Base-by-base conservation (phyloP, 2,113 vertebrate species). In the Megaceryle torquata region DNA sequence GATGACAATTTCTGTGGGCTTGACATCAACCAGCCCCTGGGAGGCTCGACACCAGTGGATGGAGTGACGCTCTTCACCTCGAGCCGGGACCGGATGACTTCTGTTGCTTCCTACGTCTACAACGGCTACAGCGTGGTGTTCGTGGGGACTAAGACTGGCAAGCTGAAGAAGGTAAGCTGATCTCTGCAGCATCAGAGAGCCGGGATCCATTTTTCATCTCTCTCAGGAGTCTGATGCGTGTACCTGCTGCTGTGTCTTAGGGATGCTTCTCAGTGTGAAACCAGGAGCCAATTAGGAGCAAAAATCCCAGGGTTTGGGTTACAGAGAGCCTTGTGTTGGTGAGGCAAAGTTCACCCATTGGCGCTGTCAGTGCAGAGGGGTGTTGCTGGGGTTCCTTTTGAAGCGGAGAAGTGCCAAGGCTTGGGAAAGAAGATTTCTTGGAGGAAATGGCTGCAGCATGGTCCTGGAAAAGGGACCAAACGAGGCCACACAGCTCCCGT, bases 11-110 rank as follows among this genome's bases (percentile, higher is more conserved):
- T 99, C 98, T 99, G 99, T 2, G 99, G 99, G 71, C 97, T 99
- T 43, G 99, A 99, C 98, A 99, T 99, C 98, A 99, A 99, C 98
- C 99, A 99, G 97, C 99, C 99, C 0, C 98, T 99, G 9, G 99
- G 99, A 26, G 99, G 99, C 77, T 99, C 99, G 0, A 98, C 98
- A 43, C 98, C 99, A 8, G 99, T 99, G 91, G 99, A 99, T 0
- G 99, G 99, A 13, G 98, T 99, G 96, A 98, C 97, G 0, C 98
- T 99, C 51, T 99, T 99, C 95, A 99, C 99, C 7, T 99, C 99
- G 81, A 98, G 98, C 93, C 98, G 99, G 8, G 99, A 99, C 96
- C 98, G 99, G 91, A 99, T 99, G 98, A 99, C 99, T 12, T 98
- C 99, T 0, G 99, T 99, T 60, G 98, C 98, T n/a, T 99, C 99